Evolutionary conservation across 2,797 vertebrate species (phyloP), one percentile per base, ranked within the genome.

Genomic region (Tarsius wallacei): DNA sequence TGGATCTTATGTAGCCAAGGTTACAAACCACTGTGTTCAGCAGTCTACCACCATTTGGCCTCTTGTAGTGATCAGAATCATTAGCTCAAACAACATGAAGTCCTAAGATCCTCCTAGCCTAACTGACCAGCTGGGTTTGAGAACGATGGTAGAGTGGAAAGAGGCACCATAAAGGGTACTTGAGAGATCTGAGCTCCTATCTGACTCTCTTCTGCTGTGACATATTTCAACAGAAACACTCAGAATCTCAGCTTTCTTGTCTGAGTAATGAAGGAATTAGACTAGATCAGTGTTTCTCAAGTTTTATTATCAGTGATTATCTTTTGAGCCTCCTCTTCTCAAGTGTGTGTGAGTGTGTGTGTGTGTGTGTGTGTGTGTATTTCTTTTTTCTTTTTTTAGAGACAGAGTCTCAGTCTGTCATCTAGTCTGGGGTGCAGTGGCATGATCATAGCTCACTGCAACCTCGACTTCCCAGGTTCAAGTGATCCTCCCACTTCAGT

Each of bases 221-320:
- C 57, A 80, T 57, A 17, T 24, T 55, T 66, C 71, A 28, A 83
- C 42, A 21, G 53, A 33, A 49, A 49, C 28, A 16, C 19, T 55
- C 61, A 17, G 51, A 28, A 84, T 64, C 87, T 84, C 47, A 81
- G 73, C 22, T 51, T 76, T 76, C 83, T 91, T 16, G n/a, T 85
- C 49, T 78, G 90, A 94, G 24, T 78, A 81, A 74, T 82, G 55
- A 91, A 90, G n/a, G 24, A 87, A 85, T 74, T 90, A 88, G 53
- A 88, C n/a, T 55, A 57, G 10, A 91, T 55, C 12, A 81, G 22
- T 31, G 24, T 59, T 94, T 95, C 36, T 19, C 12, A 71, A 88
- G 19, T 31, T 74, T 16, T 49, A 36, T 66, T n/a, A 66, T 61
- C 73, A 49, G 2, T 53, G 42, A 59, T 51, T 86, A 47, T 22